These are phyloP conservation scores for Oxyura jamaicensis DNA, from an alignment of 2,113 vertebrate genomes.

Conservation along the genomic window DNA sequence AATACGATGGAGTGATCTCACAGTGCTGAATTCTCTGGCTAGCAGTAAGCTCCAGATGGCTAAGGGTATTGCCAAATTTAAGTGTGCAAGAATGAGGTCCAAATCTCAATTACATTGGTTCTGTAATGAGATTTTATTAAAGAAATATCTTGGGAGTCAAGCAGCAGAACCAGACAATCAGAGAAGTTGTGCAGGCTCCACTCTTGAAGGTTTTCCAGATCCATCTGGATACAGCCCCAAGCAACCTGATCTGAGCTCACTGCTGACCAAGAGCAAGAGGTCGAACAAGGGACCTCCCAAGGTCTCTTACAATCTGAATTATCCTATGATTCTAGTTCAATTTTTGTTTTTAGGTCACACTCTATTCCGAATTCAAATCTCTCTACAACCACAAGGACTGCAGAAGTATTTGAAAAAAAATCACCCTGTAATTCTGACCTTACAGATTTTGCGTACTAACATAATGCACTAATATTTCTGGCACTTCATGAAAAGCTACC, in stretches of 20 bases:
- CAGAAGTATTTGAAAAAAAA: neutral
- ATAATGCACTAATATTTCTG: neutral
- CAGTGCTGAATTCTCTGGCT: neutral
- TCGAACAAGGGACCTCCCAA: neutral
- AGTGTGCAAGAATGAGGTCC: neutral
- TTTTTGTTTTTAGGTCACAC: neutral
- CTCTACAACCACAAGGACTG: neutral
- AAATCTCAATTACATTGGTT: neutral
- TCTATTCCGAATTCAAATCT: neutral
- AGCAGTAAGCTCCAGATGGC: slow-evolving; percentile 9
- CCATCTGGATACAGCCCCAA: neutral
- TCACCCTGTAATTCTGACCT: neutral
- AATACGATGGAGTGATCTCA: slow-evolving; percentile 7
- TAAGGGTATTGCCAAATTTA: neutral
- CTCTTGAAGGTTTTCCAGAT: neutral
- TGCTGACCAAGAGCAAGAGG: neutral
- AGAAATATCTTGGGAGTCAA: neutral
- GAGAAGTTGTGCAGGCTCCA: neutral
- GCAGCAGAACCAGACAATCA: neutral
- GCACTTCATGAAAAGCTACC: neutral
- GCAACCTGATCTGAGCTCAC: neutral
- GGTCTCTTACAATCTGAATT: neutral
- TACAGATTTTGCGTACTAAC: no score
- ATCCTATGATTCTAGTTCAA: neutral
- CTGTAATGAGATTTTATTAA: neutral